phyloP scores from a whole-genome alignment of 2,888 invertebrate genomes.

The Lasioglossum figueresi region DNA sequence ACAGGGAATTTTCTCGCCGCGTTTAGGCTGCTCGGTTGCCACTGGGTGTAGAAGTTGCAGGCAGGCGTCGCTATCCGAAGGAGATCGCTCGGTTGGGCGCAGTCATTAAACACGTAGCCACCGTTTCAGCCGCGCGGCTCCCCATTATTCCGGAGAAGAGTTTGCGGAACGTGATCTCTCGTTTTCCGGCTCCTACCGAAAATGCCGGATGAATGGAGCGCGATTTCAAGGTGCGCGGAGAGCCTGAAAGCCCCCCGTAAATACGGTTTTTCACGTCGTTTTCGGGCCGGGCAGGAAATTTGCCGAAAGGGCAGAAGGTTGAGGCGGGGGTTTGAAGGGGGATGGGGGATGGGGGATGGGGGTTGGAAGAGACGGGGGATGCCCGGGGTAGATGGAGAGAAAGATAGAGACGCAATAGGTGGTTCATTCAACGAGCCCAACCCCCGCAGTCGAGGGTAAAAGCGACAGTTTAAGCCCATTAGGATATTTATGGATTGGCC shows the following conservation, averaged over 20 bases:
- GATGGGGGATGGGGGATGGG: neutral
- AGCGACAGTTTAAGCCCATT: slow-evolving; percentile 80
- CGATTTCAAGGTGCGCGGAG: slow-evolving; percentile 69
- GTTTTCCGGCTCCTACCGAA: slow-evolving; percentile 40
- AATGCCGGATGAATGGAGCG: slow-evolving; percentile 64
- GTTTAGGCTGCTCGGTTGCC: slow-evolving; percentile 1
- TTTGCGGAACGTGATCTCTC: slow-evolving; percentile 34
- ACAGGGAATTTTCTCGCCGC: neutral
- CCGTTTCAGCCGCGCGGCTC: neutral
- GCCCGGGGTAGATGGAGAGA: slow-evolving; percentile 37
- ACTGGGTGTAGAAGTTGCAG: slow-evolving; percentile 1
- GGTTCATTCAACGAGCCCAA: slow-evolving; percentile 61
- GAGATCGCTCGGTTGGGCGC: neutral
- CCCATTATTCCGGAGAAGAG: slow-evolving; percentile 28
- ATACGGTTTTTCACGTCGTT: slow-evolving; percentile 64
- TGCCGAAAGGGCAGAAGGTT: slow-evolving; percentile 39
- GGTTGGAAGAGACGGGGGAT: neutral
- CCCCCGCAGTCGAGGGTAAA: slow-evolving; percentile 72
- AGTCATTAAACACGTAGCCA: slow-evolving; percentile 28
- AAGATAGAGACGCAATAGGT: slow-evolving; percentile 53
- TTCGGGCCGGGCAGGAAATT: slow-evolving; percentile 58
- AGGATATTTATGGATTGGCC: slow-evolving; percentile 81
- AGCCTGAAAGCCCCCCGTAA: slow-evolving; percentile 53
- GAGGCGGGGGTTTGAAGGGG: neutral
- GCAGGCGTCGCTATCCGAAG: slow-evolving; percentile 5